These are phyloP conservation scores for Ophonus ardosiacus DNA, from an alignment of 2,888 invertebrate species.

Conservation along the genomic window DNA sequence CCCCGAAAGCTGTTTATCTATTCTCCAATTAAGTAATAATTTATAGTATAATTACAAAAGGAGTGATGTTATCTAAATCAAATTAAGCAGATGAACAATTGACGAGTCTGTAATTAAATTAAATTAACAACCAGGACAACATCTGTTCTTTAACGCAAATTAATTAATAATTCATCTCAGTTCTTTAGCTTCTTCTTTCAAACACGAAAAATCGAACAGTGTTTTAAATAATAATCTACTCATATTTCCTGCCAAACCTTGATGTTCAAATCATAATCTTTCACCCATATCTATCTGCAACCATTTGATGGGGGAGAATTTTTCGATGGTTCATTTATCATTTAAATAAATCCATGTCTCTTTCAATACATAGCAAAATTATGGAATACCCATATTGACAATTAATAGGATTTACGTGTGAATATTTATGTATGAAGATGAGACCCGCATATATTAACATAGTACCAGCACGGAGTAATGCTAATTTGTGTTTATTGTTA, in stretches of 20 bases:
- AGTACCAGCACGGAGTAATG: no score
- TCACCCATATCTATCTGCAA: neutral
- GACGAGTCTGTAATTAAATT: constrained; percentile 50
- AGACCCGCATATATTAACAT: no score
- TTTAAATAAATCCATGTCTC: no score
- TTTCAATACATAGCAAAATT: no score
- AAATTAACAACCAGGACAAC: constrained; percentile 29
- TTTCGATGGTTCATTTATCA: no score
- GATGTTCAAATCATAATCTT: neutral
- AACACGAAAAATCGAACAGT: neutral
- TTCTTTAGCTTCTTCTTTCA: neutral
- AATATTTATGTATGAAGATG: no score
- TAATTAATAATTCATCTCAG: constrained; percentile 29
- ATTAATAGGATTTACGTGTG: no score
- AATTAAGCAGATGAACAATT: constrained; percentile 53
- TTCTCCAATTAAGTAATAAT: constrained; percentile 49
- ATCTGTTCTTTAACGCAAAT: constrained; percentile 40
- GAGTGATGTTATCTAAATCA: constrained; percentile 47
- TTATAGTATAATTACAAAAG: constrained; percentile 51
- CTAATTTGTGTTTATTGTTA: no score
- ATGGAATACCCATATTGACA: no score
- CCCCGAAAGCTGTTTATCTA: constrained; percentile 41
- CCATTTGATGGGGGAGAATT: no score
- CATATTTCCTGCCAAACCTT: neutral
- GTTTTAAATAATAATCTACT: constrained; percentile 1